Base-by-base conservation (phyloP, 1,140 invertebrate species). In the Globodera rostochiensis region DNA sequence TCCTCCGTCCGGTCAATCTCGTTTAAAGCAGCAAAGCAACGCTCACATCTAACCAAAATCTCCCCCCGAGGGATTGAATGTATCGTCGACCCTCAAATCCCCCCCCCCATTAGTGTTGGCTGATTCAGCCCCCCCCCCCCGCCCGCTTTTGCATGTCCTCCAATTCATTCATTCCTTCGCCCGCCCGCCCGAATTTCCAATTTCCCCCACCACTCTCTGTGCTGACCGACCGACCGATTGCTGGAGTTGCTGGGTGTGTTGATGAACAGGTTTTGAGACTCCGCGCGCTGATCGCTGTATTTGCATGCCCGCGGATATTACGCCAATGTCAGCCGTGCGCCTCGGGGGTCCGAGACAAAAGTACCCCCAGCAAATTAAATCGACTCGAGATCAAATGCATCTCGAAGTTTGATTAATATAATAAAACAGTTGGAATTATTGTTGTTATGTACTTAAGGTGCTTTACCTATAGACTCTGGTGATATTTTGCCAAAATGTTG, bases 401-500 rank as follows among this genome's bases (percentile, higher is more conserved):
- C 3, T 1, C 36, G 36, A 2, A 36, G 36, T 36, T 3, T 36
- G 2, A 66, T 1, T 13, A 21, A 66, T 66, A 21, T 13, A 66
- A 66, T 15, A 1, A 66, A 21, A 66, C 13, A 13, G 2, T 66
- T 21, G 60, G 21, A 66, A 66, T 13, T 3, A 21, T 15, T 66
- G 21, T 21, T 21, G 21, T 66, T 66, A 13, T 66, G 13, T 45
- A 8, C 67, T 69, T 15, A 45, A 71, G 69, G 69, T 19, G 57
- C 13, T 64, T 64, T 4, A 15, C 5, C 57, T 6, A 15, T 6
- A 19, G 13, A 19, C 11, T 64, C n/a, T 15, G 11, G 13, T 64
- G 57, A 6, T 19, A 45, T 71, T 71, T 71, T 71, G 57, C 57
- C 69, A 9, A 71, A 71, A 71, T 71, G 69, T 45, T 71, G 8